phyloP scores from a whole-genome alignment of 2,888 invertebrate genomes.

The Nipponacmea schrenckii region DNA sequence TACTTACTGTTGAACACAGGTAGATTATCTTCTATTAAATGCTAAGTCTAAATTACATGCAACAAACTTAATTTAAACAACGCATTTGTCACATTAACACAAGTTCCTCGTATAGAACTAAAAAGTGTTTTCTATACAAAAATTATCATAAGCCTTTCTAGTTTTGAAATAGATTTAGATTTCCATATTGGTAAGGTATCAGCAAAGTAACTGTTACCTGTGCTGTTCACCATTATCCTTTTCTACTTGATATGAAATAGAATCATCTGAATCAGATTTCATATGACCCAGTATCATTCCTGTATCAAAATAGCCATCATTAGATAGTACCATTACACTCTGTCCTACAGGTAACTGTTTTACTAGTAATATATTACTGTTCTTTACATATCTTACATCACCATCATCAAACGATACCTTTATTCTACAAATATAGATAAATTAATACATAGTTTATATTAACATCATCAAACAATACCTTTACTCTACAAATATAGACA shows the following conservation, averaged over 20 bases:
- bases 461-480: constrained; percentile 57
- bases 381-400: constrained; percentile 40
- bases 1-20: too few species aligned
- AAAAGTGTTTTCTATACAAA: too few species aligned
- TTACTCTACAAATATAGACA: constrained; percentile 31
- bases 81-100: too few species aligned
- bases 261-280: constrained; percentile 10
- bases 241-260: constrained; percentile 43
- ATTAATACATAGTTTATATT: constrained; percentile 36
- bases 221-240: constrained; percentile 44
- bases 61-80: too few species aligned
- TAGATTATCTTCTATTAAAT: too few species aligned
- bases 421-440: constrained; percentile 31
- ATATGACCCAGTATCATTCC: constrained; percentile 45
- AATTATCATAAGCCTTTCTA: too few species aligned
- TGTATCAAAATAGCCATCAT: constrained; percentile 48
- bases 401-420: constrained; percentile 57
- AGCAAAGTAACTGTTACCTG: constrained; percentile 32
- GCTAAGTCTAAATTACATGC: too few species aligned
- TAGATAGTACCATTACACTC: constrained; percentile 51
- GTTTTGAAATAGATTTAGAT: too few species aligned
- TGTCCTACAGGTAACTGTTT: constrained; percentile 51
- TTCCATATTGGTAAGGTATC: too few species aligned
- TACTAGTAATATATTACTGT: constrained; percentile 45
- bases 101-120: too few species aligned